A percentile compares a stretch with the other conserved stretches of the same genome.
Conservation (phyloP, 2,113 vertebrate species). For the Lasiurus borealis region DNA sequence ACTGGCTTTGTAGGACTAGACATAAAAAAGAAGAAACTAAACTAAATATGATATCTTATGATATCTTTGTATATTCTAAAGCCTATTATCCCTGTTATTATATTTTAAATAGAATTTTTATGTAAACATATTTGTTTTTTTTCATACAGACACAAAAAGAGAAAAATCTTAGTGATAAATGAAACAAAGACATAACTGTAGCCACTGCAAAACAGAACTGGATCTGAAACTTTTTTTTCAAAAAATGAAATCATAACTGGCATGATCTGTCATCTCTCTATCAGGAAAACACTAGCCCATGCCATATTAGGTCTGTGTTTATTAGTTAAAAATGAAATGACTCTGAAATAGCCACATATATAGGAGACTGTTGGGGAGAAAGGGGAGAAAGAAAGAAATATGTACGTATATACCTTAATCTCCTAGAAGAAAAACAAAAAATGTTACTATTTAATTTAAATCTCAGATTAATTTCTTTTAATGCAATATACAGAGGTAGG, state of each 20-base stretch:
- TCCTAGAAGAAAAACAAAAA: not conserved
- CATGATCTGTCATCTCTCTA: constrained; percentile 64
- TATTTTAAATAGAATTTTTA: constrained; percentile 46
- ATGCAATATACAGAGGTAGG: not conserved
- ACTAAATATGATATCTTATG: not conserved
- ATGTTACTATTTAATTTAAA: constrained; percentile 17
- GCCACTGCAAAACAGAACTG: constrained; percentile 52
- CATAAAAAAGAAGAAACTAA: not conserved
- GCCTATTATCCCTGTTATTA: constrained; percentile 36
- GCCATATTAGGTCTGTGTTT: not conserved
- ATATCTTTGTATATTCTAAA: constrained; percentile 46
- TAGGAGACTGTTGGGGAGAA: not conserved
- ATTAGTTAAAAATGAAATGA: constrained; percentile 59
- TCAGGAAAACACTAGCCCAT: constrained; percentile 7
- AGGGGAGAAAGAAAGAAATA: not conserved
- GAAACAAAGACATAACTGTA: constrained; percentile 27
- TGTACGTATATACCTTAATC: not conserved
- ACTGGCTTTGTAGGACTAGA: not conserved
- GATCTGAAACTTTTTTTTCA: constrained; percentile 74
- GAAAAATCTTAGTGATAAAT: constrained; percentile 60
- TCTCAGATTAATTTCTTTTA: constrained; percentile 47
- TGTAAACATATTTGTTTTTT: not conserved
- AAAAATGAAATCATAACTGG: constrained; percentile 77
- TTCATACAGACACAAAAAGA: constrained; percentile 25
- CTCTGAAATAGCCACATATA: not conserved